Evolutionary conservation across 1,140 invertebrate genomes (phyloP), one percentile per base, ranked within the genome.

Genomic region (Anthonomus grandis): DNA sequence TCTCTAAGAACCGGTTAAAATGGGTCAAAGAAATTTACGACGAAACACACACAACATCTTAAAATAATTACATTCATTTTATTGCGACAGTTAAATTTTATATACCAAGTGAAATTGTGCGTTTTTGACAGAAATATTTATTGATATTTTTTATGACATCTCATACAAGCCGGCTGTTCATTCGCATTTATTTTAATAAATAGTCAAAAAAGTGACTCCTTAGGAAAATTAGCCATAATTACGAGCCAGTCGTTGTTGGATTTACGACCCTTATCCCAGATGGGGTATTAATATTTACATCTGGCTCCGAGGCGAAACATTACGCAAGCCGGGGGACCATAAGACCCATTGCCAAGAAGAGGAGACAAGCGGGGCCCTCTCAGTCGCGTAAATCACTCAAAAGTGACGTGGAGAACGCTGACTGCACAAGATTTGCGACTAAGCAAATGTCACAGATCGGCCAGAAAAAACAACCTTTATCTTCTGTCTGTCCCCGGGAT

Each of bases 371-470:
- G n/a, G 55, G 55, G 47, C 44, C 55, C 55, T 57, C 47, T 50
- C 55, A 48, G 38, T 49, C 45, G 55, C 66, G 67, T 70, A 70
- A 70, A 70, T 57, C 69, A 70, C 69, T 70, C 69, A 70, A 59
- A 47, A 54, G 51, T 60, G 69, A 63, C 66, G 69, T 69, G 64
- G 60, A 61, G 64, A 57, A 57, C 66, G 68, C 66, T 70, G 67
- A 69, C 65, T 70, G 65, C 62, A 62, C 65, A 69, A 70, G 69
- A 70, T 70, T 70, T 70, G 69, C 67, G 65, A 69, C 69, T 69
- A 63, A 70, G 68, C 66, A 68, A 70, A 68, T 68, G 68, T 70
- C 68, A 68, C 65, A 66, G 65, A 67, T 67, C 65, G 59, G 58
- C 59, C 60, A 64, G 51, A 65, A 66, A 63, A 67, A 64, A 63